Base-by-base conservation (phyloP, 1,140 invertebrate species). In the Drosophila serrata region DNA sequence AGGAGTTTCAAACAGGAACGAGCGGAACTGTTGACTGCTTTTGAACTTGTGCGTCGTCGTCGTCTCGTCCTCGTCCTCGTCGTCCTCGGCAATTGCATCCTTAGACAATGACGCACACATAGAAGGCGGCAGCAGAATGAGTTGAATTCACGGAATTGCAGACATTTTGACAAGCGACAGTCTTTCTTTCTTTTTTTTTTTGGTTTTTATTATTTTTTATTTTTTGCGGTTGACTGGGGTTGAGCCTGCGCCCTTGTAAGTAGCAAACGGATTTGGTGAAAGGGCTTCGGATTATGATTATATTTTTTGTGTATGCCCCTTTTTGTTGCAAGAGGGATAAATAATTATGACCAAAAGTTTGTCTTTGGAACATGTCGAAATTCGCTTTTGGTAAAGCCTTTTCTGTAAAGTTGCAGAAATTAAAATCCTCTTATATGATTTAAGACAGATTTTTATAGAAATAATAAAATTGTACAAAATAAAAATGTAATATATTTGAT, bases 21-120 rank as follows among this genome's bases (percentile, higher is more conserved):
- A 51, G 43, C 64, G 61, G 70, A 86, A 81, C 78, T 86, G 82
- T 85, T 86, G 82, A 82, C 82, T 87, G 82, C 75, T 68, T 79
- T 79, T 86, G 82, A 87, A 87, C 82, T 82, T 86, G 72, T 80
- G 72, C 78, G 65, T 67, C 48, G 65, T 67, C 48, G 63, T 75
- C 61, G 55, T 77, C 55, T 76, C 73, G 37, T 77, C 62, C 42
- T 76, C 69, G 51, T 75, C 61, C 48, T 77, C 55, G 35, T 76
- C 73, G 42, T 77, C 62, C 48, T 76, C 69, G 65, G 53, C 69
- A 73, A 73, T 73, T 77, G 79, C 68, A 75, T 86, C 75, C 82
- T 80, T 88, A 80, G 69, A 86, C 59, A 77, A 74, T 59, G 75
- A 72, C 56, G 75, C 59, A 75, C 57, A 75, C 59, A 70, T 22